Evolutionary conservation across 1,140 invertebrate genomes (phyloP).

Genomic region (Adoxophyes honmai): DNA sequence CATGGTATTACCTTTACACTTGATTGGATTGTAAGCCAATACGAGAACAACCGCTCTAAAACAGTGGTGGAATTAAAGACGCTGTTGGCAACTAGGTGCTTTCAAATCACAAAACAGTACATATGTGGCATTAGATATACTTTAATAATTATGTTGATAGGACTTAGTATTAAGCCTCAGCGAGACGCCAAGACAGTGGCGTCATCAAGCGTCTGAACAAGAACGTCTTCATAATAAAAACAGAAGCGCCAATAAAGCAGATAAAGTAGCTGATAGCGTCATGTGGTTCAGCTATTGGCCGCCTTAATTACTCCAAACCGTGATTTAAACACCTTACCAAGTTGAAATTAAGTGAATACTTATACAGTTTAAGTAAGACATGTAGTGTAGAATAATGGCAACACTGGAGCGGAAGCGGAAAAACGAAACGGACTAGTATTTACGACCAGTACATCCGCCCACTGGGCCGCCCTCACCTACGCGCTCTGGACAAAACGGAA

Average conservation of each 20-base stretch:
- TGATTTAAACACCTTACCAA: constrained; percentile 15
- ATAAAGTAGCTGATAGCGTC: neutral
- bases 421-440: constrained; percentile 66
- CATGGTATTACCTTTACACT: too few relatives aligned
- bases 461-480: constrained; percentile 39
- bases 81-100: too few relatives aligned
- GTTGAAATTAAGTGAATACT: constrained; percentile 36
- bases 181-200: too few relatives aligned
- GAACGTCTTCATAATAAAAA: too few relatives aligned
- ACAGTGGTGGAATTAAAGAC: too few relatives aligned
- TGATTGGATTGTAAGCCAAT: too few relatives aligned
- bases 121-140: too few relatives aligned
- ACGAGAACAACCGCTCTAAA: too few relatives aligned
- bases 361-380: constrained; percentile 57
- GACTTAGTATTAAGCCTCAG: too few relatives aligned
- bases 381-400: constrained; percentile 65
- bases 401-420: constrained; percentile 64
- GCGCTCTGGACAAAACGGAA: constrained; percentile 27
- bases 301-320: constrained; percentile 5
- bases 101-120: too few relatives aligned
- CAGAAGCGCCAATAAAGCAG: neutral
- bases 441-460: constrained; percentile 59
- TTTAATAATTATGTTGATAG: too few relatives aligned
- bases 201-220: too few relatives aligned
- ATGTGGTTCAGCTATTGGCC: neutral